Conservation (phyloP, 2,797 vertebrate species). For the Choloepus didactylus region DNA sequence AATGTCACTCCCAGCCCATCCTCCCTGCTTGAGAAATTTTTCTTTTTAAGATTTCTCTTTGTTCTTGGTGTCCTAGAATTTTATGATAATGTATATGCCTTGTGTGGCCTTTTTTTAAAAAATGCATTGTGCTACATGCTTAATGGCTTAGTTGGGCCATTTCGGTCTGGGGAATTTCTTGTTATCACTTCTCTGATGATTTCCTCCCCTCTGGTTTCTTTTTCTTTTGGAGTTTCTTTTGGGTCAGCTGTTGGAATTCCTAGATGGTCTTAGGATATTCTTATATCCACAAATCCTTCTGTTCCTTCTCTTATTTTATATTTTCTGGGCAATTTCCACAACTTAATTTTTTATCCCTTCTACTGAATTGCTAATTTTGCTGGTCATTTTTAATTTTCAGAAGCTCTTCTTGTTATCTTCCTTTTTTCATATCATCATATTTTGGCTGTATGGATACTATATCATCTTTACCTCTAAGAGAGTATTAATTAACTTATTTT, state of each 20-base stretch:
- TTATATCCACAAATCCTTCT: not conserved
- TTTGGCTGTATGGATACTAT: too few species aligned
- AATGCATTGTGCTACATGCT: not conserved
- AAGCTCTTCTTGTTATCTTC: not conserved
- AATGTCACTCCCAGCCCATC: not conserved
- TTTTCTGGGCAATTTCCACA: not conserved
- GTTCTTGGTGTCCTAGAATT: not conserved
- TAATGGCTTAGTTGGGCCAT: not conserved
- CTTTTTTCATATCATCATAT: not conserved
- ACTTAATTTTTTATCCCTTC: not conserved
- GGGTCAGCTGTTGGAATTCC: not conserved
- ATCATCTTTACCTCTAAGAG: not conserved
- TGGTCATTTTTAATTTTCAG: slow-evolving; percentile 20
- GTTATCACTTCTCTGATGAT: not conserved
- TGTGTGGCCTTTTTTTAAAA: not conserved
- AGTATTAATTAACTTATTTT: not conserved
- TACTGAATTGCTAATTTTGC: not conserved
- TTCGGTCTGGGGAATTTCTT: not conserved
- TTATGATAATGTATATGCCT: not conserved
- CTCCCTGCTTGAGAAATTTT: not conserved
- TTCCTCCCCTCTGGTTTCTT: not conserved
- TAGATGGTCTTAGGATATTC: not conserved
- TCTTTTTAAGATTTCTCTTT: not conserved
- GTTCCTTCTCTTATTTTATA: not conserved
- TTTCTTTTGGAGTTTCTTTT: not conserved